These are phyloP conservation scores for Drosophila mettleri DNA, from an alignment of 2,888 invertebrate genomes.

Conservation along the genomic window DNA sequence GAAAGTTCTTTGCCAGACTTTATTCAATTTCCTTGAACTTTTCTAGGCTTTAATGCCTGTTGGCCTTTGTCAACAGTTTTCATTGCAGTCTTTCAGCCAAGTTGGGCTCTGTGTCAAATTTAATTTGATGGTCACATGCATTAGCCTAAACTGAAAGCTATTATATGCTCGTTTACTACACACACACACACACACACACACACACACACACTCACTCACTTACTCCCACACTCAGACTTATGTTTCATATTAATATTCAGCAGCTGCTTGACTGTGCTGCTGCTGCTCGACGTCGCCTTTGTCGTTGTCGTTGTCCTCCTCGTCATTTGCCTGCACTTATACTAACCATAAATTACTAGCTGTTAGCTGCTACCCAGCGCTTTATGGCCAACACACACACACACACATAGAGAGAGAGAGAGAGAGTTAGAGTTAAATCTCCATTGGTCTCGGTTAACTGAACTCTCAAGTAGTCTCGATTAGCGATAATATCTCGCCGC, in stretches of 20 bases:
- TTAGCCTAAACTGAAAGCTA: conserved; percentile 43
- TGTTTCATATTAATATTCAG: conserved; percentile 57
- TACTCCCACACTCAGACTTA: conserved; percentile 8
- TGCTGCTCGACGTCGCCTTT: not conserved
- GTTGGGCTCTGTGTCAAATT: conserved; percentile 35
- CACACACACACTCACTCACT: not conserved
- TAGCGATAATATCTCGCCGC: conserved; percentile 77
- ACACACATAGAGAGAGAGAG: conserved; percentile 1
- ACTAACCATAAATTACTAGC: conserved; percentile 68
- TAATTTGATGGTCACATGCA: conserved; percentile 55
- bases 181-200: conserved; percentile 2
- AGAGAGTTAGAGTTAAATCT: conserved; percentile 26
- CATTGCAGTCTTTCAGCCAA: conserved; percentile 14
- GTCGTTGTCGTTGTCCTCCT: conserved; percentile 10
- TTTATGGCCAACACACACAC: conserved; percentile 18
- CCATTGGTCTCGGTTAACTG: conserved; percentile 74
- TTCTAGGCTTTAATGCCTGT: not conserved
- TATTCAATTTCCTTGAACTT: not conserved
- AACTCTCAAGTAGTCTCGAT: conserved; percentile 75
- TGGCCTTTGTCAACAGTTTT: not conserved
- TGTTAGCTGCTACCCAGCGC: conserved; percentile 36
- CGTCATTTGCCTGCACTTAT: conserved; percentile 65
- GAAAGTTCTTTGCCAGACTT: too few relatives aligned
- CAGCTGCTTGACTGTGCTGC: conserved; percentile 25
- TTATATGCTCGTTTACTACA: conserved; percentile 46